phyloP scores from a whole-genome alignment of 2,888 invertebrate species.

The Nowickia ferox region DNA sequence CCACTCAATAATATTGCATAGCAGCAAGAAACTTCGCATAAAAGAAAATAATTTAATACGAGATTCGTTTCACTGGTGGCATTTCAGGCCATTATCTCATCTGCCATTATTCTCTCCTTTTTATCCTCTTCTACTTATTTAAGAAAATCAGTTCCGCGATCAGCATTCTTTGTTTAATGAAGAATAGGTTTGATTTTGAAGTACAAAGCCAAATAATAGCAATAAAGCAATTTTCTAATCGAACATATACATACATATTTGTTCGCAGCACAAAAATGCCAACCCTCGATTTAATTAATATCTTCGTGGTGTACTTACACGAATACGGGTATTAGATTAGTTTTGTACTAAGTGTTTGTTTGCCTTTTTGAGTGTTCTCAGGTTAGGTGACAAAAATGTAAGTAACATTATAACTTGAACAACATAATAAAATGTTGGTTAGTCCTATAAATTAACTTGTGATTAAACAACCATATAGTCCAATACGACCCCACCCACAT shows the following conservation, averaged over 20 bases:
- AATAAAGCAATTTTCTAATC: too few species aligned
- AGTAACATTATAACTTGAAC: conserved; percentile 69
- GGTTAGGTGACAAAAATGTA: conserved; percentile 69
- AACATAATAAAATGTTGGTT: conserved; percentile 69
- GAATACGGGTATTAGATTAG: background rate
- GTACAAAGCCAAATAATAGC: too few species aligned
- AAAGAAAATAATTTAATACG: too few species aligned
- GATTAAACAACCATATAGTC: conserved; percentile 57
- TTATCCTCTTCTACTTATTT: too few species aligned
- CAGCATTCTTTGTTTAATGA: too few species aligned
- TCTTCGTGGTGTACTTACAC: background rate
- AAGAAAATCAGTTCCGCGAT: too few species aligned
- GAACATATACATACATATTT: background rate
- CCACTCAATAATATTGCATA: too few species aligned
- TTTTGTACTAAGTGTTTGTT: conserved; percentile 15
- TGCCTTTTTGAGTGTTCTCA: conserved; percentile 10
- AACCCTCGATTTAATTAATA: background rate
- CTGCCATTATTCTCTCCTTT: too few species aligned
- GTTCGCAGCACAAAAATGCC: background rate
- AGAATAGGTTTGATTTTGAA: too few species aligned
- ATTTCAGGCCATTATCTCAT: too few species aligned
- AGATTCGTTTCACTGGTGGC: too few species aligned
- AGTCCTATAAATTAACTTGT: conserved; percentile 70
- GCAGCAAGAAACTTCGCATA: too few species aligned
- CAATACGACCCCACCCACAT: conserved; percentile 33